These are phyloP conservation scores for Accipiter cooperii DNA, from an alignment of 2,113 vertebrate species.

Conservation along the genomic window DNA sequence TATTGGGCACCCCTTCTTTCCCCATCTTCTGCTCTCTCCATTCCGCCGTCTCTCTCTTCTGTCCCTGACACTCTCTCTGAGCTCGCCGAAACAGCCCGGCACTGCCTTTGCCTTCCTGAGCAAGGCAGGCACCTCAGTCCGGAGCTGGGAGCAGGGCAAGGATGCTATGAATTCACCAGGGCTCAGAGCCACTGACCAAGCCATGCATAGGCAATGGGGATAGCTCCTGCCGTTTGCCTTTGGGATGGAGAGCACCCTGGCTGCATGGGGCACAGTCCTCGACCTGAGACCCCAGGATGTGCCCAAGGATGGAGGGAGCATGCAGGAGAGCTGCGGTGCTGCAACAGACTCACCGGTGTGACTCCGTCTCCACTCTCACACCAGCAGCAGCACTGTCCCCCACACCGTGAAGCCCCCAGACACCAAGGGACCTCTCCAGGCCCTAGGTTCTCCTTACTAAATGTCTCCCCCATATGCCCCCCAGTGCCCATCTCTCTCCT, in stretches of 20 bases:
- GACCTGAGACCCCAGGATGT: not conserved
- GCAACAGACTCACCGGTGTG: rapidly evolving
- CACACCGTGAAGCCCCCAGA: not conserved
- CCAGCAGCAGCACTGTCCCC: not conserved
- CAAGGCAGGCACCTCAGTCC: not conserved
- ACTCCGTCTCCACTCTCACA: not conserved
- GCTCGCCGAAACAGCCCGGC: not conserved
- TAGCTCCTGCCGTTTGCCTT: not conserved
- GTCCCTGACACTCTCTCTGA: not conserved
- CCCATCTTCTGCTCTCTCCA: not conserved
- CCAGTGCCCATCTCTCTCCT: not conserved
- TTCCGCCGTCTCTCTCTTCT: not conserved
- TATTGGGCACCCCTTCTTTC: not conserved
- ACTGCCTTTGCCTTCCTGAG: not conserved
- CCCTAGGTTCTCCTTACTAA: not conserved
- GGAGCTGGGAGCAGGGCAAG: not conserved
- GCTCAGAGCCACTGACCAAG: not conserved
- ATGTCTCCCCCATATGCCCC: not conserved
- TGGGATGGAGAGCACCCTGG: not conserved
- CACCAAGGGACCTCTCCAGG: not conserved
- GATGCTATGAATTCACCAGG: not conserved
- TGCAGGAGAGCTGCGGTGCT: not conserved
- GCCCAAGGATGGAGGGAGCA: not conserved
- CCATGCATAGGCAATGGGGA: not conserved
- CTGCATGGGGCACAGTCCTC: not conserved